Evolutionary conservation across 92 coral and sea anemone genomes (phyloP).

Genomic region (Nematostella vectensis): DNA sequence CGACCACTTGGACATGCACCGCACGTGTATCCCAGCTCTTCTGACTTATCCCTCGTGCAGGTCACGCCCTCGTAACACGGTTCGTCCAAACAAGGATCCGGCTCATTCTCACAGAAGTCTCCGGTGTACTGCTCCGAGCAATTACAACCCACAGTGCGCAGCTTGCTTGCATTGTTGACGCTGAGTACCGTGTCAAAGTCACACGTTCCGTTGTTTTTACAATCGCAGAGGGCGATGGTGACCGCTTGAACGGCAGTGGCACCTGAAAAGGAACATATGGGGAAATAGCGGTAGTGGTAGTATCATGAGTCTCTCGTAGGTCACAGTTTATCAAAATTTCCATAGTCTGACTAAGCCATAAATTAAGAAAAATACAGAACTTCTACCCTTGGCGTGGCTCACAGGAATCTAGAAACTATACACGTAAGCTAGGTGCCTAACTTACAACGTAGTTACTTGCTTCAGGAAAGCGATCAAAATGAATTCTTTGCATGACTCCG

Average conservation of each 20-base stretch:
- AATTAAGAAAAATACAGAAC: too few relatives aligned
- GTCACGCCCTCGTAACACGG: slow-evolving; percentile 53
- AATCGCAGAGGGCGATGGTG: slow-evolving; percentile 40
- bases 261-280: slow-evolving; percentile 9
- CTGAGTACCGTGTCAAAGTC: slow-evolving; percentile 12
- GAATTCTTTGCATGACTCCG: too few relatives aligned
- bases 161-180: slow-evolving; percentile 18
- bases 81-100: slow-evolving; percentile 40
- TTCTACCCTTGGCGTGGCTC: too few relatives aligned
- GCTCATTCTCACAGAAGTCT: slow-evolving; percentile 36
- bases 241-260: slow-evolving; percentile 26
- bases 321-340: too few relatives aligned
- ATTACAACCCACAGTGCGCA: slow-evolving; percentile 47
- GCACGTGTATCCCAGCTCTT: slow-evolving; percentile 51
- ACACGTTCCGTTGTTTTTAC: slow-evolving; percentile 7
- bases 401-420: too few relatives aligned
- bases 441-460: too few relatives aligned
- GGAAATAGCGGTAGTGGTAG: too few relatives aligned
- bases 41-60: slow-evolving; percentile 20
- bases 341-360: too few relatives aligned
- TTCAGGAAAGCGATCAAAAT: too few relatives aligned
- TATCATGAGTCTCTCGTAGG: too few relatives aligned
- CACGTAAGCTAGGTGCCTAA: too few relatives aligned
- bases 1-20: slow-evolving; percentile 62
- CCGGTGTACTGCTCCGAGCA: slow-evolving; percentile 48